Conservation (phyloP, 30 jellyfish, hydroid and myxozoan species). For the Hydra vulgaris region DNA sequence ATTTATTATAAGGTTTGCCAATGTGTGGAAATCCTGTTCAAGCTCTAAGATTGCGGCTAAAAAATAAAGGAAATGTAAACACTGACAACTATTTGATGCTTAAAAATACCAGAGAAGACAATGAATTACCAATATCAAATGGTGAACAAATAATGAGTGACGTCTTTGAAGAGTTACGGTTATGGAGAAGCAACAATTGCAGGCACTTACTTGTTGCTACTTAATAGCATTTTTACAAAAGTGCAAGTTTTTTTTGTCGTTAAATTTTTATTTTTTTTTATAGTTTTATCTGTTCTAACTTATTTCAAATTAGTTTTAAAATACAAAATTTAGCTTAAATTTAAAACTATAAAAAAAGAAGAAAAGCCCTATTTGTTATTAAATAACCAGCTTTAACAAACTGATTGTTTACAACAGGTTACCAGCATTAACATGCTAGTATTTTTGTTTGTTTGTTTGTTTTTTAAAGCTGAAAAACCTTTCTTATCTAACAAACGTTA, state of each 20-base stretch:
- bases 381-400: no score
- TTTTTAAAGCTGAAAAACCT: no score
- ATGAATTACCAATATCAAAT: constrained; percentile 18
- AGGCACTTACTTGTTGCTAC: constrained; percentile 14
- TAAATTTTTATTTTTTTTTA: neutral
- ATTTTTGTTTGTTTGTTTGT: no score
- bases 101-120: constrained; percentile 1
- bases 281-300: neutral
- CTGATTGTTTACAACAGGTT: no score
- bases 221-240: neutral
- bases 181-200: constrained; percentile 58
- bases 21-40: constrained; percentile 36
- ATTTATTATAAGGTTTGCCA: neutral
- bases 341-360: no score
- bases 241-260: neutral
- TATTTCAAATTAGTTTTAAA: no score
- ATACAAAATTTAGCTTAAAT: no score
- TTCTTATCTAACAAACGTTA: no score
- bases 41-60: constrained; percentile 10
- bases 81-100: neutral
- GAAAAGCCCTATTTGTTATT: no score
- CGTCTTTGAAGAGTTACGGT: constrained; percentile 49
- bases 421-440: no score
- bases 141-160: constrained; percentile 21
- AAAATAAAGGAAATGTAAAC: neutral